Evolutionary conservation across 2,888 invertebrate genomes (phyloP).

Genomic region (Patella caerulea): DNA sequence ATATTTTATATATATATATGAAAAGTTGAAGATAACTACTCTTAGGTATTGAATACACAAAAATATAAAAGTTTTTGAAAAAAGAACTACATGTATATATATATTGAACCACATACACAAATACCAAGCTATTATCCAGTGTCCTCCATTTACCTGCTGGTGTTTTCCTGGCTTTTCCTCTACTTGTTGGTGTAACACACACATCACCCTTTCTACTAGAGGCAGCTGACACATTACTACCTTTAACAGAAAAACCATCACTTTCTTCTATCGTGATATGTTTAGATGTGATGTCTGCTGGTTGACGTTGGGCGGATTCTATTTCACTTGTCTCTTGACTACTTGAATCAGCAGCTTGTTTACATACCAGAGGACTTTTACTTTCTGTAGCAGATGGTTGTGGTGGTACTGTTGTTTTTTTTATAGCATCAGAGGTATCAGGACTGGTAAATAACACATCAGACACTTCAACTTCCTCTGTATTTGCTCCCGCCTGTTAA

Average conservation of each 20-base stretch:
- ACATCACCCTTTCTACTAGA: background rate
- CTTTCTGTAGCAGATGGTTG: background rate
- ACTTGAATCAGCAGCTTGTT: conserved; percentile 19
- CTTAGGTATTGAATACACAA: too few species aligned
- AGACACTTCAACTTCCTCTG: background rate
- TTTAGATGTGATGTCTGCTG: background rate
- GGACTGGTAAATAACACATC: conserved; percentile 28
- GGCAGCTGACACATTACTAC: background rate
- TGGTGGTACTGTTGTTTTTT: background rate
- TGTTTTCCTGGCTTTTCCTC: background rate
- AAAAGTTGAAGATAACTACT: too few species aligned
- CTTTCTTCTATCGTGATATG: conserved; percentile 12
- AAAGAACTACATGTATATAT: too few species aligned
- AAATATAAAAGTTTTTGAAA: too few species aligned
- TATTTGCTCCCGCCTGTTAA: background rate
- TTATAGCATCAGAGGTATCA: conserved; percentile 18
- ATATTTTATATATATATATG: too few species aligned
- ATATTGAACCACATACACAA: too few species aligned
- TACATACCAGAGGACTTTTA: conserved; percentile 13
- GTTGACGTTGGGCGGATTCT: conserved; percentile 25
- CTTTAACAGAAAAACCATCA: conserved; percentile 23
- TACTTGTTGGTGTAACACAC: background rate
- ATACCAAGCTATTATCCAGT: background rate
- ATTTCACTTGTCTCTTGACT: conserved; percentile 28
- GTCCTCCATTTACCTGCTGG: background rate